Percentiles rank a stretch among this genome's conserved stretches.
These are phyloP conservation scores for Fragum whitleyi DNA, from an alignment of 2,888 invertebrate species.

Conservation along the genomic window DNA sequence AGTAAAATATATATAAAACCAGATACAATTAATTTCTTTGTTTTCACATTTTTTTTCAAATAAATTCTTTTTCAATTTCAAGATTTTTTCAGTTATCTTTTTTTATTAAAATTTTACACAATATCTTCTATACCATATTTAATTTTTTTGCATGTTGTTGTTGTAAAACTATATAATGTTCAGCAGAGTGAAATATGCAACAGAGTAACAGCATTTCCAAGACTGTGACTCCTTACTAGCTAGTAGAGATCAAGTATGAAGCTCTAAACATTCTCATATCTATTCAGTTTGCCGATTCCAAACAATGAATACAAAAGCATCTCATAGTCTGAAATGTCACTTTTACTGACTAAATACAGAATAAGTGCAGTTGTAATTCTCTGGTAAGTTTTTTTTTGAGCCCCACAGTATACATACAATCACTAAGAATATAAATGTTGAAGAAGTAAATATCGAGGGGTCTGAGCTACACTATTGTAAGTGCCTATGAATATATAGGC, in stretches of 20 bases:
- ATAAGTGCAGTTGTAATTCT: neutral
- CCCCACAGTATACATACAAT: neutral
- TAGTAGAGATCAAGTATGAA: too few species aligned
- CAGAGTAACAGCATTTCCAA: neutral
- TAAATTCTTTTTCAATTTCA: too few species aligned
- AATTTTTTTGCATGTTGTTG: too few species aligned
- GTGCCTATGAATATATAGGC: too few species aligned
- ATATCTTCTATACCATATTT: too few species aligned
- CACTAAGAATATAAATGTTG: neutral
- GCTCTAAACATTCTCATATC: neutral
- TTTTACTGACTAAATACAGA: neutral
- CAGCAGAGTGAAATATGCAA: neutral
- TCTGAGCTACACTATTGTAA: too few species aligned
- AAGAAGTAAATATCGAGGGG: neutral
- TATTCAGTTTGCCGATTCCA: conserved; percentile 29
- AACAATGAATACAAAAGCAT: conserved; percentile 7
- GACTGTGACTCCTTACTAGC: neutral
- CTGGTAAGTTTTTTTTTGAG: neutral
- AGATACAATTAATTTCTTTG: too few species aligned
- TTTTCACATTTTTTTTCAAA: too few species aligned
- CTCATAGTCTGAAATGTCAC: conserved; percentile 11
- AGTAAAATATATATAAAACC: too few species aligned
- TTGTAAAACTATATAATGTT: too few species aligned
- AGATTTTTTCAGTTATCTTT: too few species aligned
- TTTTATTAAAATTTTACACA: too few species aligned